Evolutionary conservation across 2,113 vertebrate species (phyloP).

Genomic region (Megaleporinus macrocephalus): DNA sequence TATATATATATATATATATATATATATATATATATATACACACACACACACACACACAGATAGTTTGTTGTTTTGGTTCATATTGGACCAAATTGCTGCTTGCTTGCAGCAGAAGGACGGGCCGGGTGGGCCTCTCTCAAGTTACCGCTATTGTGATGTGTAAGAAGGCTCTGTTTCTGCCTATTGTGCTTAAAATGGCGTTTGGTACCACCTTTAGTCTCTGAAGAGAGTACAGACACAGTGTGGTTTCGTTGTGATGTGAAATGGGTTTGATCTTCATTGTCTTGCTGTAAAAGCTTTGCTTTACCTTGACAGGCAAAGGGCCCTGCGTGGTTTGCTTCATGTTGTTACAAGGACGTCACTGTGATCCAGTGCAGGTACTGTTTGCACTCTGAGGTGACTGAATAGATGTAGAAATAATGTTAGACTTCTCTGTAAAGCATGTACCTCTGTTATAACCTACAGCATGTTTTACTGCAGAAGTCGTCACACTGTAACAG

Average conservation of each 20-base stretch:
- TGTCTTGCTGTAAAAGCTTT: not conserved
- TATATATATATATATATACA: no score
- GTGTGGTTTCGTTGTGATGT: not conserved
- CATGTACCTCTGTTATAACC: no score
- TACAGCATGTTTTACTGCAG: no score
- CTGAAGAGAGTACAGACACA: not conserved
- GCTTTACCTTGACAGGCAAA: not conserved
- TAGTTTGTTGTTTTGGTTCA: no score
- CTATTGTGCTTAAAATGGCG: not conserved
- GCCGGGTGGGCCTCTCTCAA: not conserved
- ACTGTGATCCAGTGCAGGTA: not conserved
- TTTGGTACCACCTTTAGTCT: not conserved
- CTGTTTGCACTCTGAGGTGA: constrained; percentile 1
- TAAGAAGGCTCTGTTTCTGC: not conserved
- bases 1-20: no score
- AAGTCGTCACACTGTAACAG: no score
- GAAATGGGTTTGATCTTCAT: constrained; percentile 6
- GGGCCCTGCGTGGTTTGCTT: not conserved
- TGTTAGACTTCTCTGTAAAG: no score
- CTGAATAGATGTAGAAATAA: not conserved
- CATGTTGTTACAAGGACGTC: not conserved
- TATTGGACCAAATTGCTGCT: no score
- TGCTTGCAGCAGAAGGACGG: not conserved
- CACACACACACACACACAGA: no score
- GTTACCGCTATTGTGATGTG: constrained; percentile 17